Percentiles rank a stretch among this genome's conserved stretches.
Evolutionary conservation across 2,797 vertebrate species (phyloP).

Genomic region (Graptemys geographica): DNA sequence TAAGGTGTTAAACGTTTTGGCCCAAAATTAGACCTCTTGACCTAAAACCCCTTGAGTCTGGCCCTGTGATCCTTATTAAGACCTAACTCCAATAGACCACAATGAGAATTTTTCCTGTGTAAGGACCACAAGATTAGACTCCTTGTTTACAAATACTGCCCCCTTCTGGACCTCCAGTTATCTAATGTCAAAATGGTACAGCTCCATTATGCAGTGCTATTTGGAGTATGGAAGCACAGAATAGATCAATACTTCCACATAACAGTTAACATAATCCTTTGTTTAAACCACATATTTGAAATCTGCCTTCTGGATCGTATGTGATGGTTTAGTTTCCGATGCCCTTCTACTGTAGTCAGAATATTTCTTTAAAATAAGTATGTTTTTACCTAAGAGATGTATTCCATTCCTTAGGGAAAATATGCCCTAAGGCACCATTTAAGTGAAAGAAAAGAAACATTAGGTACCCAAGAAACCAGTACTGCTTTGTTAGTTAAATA

Average conservation of each 20-base stretch:
- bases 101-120: background rate
- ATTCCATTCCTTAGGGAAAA: background rate
- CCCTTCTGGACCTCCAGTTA: background rate
- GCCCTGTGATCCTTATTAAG: background rate
- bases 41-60: background rate
- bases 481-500: slow-evolving; percentile 54
- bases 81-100: background rate
- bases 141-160: background rate
- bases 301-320: background rate
- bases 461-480: background rate
- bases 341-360: background rate
- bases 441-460: slow-evolving; percentile 17
- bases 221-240: background rate
- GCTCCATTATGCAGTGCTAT: background rate
- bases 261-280: background rate
- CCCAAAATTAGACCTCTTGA: background rate
- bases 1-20: background rate
- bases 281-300: slow-evolving; percentile 26
- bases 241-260: background rate
- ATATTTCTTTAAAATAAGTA: background rate
- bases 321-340: background rate
- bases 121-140: background rate
- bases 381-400: background rate
- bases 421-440: background rate
- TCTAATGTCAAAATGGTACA: background rate